Evolutionary conservation across 2,888 invertebrate species (phyloP), one percentile per base, ranked within the genome.

Genomic region (Spialia ferax): DNA sequence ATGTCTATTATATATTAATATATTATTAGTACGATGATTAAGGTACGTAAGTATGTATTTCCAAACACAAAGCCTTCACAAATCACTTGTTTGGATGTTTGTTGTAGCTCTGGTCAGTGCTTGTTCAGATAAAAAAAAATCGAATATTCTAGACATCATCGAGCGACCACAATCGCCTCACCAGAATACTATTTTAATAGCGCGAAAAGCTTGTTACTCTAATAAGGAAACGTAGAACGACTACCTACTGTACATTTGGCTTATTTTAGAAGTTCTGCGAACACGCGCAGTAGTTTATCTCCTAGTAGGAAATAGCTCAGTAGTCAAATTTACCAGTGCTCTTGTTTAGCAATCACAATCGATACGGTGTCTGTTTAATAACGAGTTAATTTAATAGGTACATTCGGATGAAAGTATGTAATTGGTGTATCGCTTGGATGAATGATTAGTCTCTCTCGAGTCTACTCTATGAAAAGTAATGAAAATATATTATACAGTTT

Each of bases 211-310:
- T 68, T 70, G 63, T 68, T 73, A 73, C 74, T 79, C 84, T 81
- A 85, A 84, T 86, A 85, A 89, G 87, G 86, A 88, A 87, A 85
- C 80, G 75, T 73, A 75, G 55, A 63, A 68, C 57, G 42, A 75
- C 78, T 54, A 29, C 42, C n/a, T n/a, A n/a, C n/a, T n/a, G n/a
- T n/a, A n/a, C n/a, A n/a, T 54, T 66, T 77, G 75, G 74, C 75
- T 73, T 76, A 75, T 76, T 82, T 79, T 75, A 78, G 76, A 81
- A 74, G 74, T 85, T 83, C 82, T 69, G 73, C 75, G 80, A 84
- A 85, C 80, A 69, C 65, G 18, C 60, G 52, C 35, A 69, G 71
- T 72, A 70, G 64, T 59, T 38, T 66, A 66, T 66, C 65, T 60
- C 26, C 20, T 55, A 22, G 54, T 55, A 32, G 32, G 54, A 45